Evolutionary conservation across 2,888 invertebrate genomes (phyloP).

Genomic region (Leptopilina syphax): DNA sequence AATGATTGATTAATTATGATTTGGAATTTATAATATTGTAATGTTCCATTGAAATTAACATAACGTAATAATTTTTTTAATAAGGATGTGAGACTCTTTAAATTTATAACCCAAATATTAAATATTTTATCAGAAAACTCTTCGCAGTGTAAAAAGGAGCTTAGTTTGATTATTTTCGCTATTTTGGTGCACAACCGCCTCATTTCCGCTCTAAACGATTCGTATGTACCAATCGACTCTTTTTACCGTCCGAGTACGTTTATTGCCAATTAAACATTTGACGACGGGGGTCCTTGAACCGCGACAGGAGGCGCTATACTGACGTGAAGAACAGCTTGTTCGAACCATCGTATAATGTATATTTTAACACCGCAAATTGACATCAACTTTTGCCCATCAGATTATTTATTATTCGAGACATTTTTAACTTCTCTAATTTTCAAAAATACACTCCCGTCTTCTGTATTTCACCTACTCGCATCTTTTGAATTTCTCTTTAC

Average conservation of each 20-base stretch:
- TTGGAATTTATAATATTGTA: no score
- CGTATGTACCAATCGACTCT: conserved; percentile 44
- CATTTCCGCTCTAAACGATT: conserved; percentile 29
- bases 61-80: no score
- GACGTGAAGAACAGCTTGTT: conserved; percentile 1
- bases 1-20: no score
- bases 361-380: not conserved
- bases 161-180: not conserved
- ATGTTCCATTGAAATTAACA: no score
- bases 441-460: no score
- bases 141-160: not conserved
- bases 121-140: no score
- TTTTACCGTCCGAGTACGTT: conserved; percentile 3
- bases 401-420: not conserved
- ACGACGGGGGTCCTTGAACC: conserved; percentile 47
- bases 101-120: no score
- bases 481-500: no score
- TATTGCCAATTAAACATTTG: conserved; percentile 41
- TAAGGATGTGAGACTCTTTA: no score
- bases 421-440: not conserved
- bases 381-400: not conserved
- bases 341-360: not conserved
- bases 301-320: not conserved
- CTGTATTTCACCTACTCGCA: no score
- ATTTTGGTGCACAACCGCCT: not conserved